Base-by-base conservation (phyloP, 1,140 invertebrate species). In the Drosophila neocordata region DNA sequence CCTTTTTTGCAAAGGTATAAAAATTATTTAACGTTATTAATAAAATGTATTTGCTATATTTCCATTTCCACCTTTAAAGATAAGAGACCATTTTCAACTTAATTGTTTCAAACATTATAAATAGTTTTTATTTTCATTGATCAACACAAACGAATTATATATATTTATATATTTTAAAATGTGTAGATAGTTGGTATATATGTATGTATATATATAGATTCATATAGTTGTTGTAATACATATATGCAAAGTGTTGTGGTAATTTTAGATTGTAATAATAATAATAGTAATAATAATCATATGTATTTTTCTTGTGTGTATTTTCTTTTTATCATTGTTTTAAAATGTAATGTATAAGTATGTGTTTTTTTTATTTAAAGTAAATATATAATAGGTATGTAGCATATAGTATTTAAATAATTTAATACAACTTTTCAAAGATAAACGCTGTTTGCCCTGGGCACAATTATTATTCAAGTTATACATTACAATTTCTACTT, bases 101-200 rank as follows among this genome's bases (percentile, higher is more conserved):
- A 18, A 9, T 48, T 48, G 58, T 56, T 56, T 75, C 58, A 60
- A 62, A 72, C 64, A 71, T 61, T 85, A 71, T 81, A 71, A 84
- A 85, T 73, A 65, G 55, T 71, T 85, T 59, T 85, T 87, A 81
- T 85, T 85, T 84, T 75, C 73, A 87, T 87, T 65, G 71, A 73
- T 84, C 80, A 84, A 73, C 76, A 84, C 69, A 85, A 84, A 84
- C 81, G 63, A 74, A 64, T 77, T 73, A 73, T 65, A 69, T 73
- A 72, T 52, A 31, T 70, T 35, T 51, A 64, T 55, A 57, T 58
- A 22, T 63, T 37, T 20, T 31, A 55, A 27, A 7, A 59, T 63
- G 41, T 73, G 20, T 73, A 37, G 67, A 60, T 67, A 71, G 38
- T 59, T 73, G 57, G 27, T 65, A 64, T 79, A 67, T 44, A 62